A percentile compares a stretch with the other conserved stretches of the same genome.
Evolutionary conservation across 2,113 vertebrate genomes (phyloP).

Genomic region (Pollachius pollachius): DNA sequence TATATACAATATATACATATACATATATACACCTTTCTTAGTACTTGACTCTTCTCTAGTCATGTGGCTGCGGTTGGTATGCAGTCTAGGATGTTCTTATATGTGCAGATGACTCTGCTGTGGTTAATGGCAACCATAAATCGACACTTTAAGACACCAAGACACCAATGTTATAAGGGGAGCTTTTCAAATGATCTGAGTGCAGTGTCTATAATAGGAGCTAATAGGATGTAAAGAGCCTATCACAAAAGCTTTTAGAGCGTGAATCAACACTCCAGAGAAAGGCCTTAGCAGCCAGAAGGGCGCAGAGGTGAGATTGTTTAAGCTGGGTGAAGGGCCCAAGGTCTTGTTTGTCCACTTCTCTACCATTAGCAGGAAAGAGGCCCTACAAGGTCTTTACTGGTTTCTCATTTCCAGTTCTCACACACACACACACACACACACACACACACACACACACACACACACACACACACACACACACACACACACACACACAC

Average conservation of each 20-base stretch:
- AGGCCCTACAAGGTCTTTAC: constrained; percentile 10
- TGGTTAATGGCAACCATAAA: neutral
- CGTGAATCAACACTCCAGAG: neutral
- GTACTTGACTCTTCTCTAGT: no score
- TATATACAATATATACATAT: no score
- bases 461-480: no score
- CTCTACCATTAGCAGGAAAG: constrained; percentile 1
- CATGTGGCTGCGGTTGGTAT: no score
- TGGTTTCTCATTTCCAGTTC: no score
- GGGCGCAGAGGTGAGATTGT: constrained; percentile 8
- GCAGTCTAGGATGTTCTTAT: no score
- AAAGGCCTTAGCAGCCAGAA: constrained; percentile 1
- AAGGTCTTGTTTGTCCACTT: constrained; percentile 12
- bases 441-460: no score
- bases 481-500: no score
- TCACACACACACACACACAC: no score
- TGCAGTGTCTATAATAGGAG: neutral
- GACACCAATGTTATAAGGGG: neutral
- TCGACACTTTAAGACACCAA: neutral
- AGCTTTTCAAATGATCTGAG: neutral
- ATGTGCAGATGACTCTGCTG: no score
- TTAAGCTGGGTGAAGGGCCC: constrained; percentile 27
- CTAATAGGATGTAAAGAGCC: neutral
- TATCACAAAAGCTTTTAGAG: neutral
- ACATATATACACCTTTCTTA: no score